Conservation (phyloP, 2,797 vertebrate species). For the Pangasius larnaudii region DNA sequence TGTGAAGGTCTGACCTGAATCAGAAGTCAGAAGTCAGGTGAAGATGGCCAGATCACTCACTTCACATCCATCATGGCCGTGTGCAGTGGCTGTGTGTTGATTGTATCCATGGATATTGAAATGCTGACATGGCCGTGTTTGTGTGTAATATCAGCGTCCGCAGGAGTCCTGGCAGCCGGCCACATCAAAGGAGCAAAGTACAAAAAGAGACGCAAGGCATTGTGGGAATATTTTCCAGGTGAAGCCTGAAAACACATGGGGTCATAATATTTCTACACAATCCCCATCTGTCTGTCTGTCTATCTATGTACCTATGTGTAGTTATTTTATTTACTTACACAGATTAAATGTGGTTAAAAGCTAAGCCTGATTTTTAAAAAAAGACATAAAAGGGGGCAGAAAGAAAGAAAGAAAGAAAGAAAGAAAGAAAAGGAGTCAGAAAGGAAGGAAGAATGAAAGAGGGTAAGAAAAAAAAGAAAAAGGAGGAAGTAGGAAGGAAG, state of each 20-base stretch:
- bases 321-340: not conserved
- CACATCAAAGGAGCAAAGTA: conserved; percentile 27
- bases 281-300: not conserved
- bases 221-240: not conserved
- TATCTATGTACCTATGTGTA: not conserved
- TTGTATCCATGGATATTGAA: conserved; percentile 54
- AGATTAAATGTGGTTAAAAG: not conserved
- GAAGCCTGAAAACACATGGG: not conserved
- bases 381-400: not conserved
- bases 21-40: not conserved
- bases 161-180: conserved; percentile 14
- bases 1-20: conserved; percentile 3
- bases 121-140: conserved; percentile 1
- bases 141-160: conserved; percentile 45
- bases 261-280: not conserved
- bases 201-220: not conserved
- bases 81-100: conserved; percentile 42
- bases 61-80: conserved; percentile 1
- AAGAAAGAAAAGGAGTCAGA: too few species aligned
- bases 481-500: not conserved
- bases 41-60: conserved; percentile 7
- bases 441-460: not conserved
- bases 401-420: too few species aligned
- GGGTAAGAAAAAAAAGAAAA: not conserved
- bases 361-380: not conserved